Evolutionary conservation across 2,797 vertebrate genomes (phyloP), one percentile per base, ranked within the genome.

Genomic region (Cuculus canorus): DNA sequence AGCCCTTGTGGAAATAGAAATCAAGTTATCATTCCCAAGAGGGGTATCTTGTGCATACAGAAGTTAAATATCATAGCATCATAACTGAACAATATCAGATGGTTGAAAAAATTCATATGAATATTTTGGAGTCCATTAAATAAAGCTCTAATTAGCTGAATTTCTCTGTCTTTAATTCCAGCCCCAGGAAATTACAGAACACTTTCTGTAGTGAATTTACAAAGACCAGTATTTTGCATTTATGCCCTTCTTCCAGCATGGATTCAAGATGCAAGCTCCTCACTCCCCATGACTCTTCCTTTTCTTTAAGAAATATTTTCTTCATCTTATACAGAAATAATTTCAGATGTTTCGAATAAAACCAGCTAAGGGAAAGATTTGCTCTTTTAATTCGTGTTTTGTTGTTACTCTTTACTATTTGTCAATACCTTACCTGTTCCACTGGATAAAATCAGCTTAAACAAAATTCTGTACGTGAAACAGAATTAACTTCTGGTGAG

Each of bases 261-360:
- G n/a, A 86, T 66, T 71, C 23, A 76, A 88, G 91, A 66, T 30
- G 35, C 52, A 88, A 78, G 21, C 8, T 63, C 69, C 61, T 75
- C 13, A 61, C 0, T 3, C 27, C 32, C 17, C 1, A 0, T 73
- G 8, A 54, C 0, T 1, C 13, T 57, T 53, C 9, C 35, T 73
- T 61, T 75, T 52, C 52, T 83, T 84, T 50, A 68, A 72, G 66
- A 78, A 78, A 48, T 5, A 0, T 56, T 76, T 63, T 57, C 52
- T 73, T 80, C 45, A 25, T 21, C 0, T 82, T 86, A 35, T 2
- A 5, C 24, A 82, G 78, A 59, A 91, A 59, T 57, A 43, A 69
- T 32, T 68, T 85, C 33, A 91, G 45, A 41, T 37, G 8, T 64
- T 91, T 68, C 60, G 87, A 64, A 85, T 32, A 70, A 80, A 92